A percentile compares a stretch with the other conserved stretches of the same genome.
These are phyloP conservation scores for Parnassius smintheus DNA, from an alignment of 2,888 invertebrate species.

Conservation along the genomic window DNA sequence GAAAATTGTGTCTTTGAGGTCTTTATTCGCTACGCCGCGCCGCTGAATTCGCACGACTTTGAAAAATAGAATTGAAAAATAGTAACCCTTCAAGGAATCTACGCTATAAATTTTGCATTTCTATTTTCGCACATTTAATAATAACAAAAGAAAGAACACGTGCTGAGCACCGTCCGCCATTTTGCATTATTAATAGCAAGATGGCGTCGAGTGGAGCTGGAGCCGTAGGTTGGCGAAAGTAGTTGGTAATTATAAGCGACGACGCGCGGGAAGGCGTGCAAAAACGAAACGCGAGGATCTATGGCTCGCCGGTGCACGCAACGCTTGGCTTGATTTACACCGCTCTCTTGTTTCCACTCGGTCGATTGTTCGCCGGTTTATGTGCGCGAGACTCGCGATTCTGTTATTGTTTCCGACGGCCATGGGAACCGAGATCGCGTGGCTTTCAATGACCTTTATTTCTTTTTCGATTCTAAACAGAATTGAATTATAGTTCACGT, in stretches of 20 bases:
- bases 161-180: slow-evolving; percentile 69
- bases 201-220: slow-evolving; percentile 59
- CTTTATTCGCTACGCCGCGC: slow-evolving; percentile 53
- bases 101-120: slow-evolving; percentile 27
- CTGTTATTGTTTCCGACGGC: slow-evolving; percentile 70
- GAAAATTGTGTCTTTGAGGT: slow-evolving; percentile 59
- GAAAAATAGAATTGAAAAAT: slow-evolving; percentile 28
- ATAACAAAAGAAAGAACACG: slow-evolving; percentile 70
- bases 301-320: slow-evolving; percentile 72
- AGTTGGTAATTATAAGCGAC: slow-evolving; percentile 73
- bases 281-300: slow-evolving; percentile 69
- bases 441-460: slow-evolving; percentile 61
- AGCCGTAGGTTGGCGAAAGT: slow-evolving; percentile 75
- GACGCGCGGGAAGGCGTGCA: slow-evolving; percentile 59
- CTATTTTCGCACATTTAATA: slow-evolving; percentile 46
- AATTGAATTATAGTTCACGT: slow-evolving; percentile 44
- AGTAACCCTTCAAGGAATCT: slow-evolving; percentile 21
- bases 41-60: slow-evolving; percentile 43
- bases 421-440: slow-evolving; percentile 62
- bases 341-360: slow-evolving; percentile 73
- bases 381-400: slow-evolving; percentile 60
- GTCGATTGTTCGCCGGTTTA: slow-evolving; percentile 73
- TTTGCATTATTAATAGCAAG: slow-evolving; percentile 78
- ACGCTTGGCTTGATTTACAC: slow-evolving; percentile 77
- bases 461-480: slow-evolving; percentile 39